These are phyloP conservation scores for Buathra laborator DNA, from an alignment of 2,888 invertebrate species.

Conservation along the genomic window DNA sequence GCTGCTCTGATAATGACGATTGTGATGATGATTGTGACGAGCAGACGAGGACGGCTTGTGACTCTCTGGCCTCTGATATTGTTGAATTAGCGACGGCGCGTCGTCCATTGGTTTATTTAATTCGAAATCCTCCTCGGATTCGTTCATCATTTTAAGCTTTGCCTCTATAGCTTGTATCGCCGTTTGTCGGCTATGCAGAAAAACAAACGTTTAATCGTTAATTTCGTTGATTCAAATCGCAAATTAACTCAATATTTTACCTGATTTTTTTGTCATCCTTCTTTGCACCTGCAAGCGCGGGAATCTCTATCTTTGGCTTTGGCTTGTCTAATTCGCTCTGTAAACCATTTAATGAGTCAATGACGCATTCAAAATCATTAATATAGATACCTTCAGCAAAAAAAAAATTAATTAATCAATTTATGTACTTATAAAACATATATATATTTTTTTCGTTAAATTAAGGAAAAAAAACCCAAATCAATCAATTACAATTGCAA, in stretches of 20 bases:
- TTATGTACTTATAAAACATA: no score
- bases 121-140: conserved; percentile 90
- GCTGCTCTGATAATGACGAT: conserved; percentile 78
- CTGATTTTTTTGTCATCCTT: conserved; percentile 87
- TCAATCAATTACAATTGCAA: not conserved
- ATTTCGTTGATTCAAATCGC: conserved; percentile 5
- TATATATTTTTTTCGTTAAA: no score
- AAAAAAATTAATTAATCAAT: not conserved
- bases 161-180: conserved; percentile 96
- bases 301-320: conserved; percentile 91
- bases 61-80: conserved; percentile 87
- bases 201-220: conserved; percentile 41
- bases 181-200: conserved; percentile 88
- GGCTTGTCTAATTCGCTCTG: conserved; percentile 92
- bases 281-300: conserved; percentile 90
- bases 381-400: not conserved
- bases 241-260: conserved; percentile 67
- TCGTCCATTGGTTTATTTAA: conserved; percentile 91
- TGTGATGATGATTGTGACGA: conserved; percentile 75
- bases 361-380: conserved; percentile 19
- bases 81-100: conserved; percentile 89
- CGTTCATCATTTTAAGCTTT: conserved; percentile 92
- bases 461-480: not conserved
- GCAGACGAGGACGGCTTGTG: conserved; percentile 83
- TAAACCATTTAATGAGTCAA: conserved; percentile 65